These are phyloP conservation scores for Solea solea DNA, from an alignment of 2,113 vertebrate species.

Conservation along the genomic window DNA sequence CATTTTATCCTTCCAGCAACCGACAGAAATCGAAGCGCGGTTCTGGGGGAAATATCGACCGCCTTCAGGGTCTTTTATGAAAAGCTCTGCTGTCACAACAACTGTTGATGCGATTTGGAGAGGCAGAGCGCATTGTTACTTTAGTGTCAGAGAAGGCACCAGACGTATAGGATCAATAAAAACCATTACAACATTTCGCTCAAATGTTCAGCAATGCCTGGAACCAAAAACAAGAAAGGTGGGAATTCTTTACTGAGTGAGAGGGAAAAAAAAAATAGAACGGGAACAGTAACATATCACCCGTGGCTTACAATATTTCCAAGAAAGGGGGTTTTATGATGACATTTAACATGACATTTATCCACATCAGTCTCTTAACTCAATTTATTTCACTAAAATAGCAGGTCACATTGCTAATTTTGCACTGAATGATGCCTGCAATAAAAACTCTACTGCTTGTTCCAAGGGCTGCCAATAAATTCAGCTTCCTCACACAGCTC, in stretches of 20 bases:
- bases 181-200: constrained; percentile 70
- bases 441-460: constrained; percentile 70
- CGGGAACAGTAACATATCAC: constrained; percentile 20
- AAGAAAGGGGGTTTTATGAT: constrained; percentile 55
- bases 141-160: constrained; percentile 44
- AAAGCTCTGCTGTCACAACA: constrained; percentile 71
- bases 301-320: constrained; percentile 33
- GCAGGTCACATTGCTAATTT: constrained; percentile 74
- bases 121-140: constrained; percentile 62
- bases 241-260: constrained; percentile 39
- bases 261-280: background rate
- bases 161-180: constrained; percentile 74
- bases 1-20: constrained; percentile 40
- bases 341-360: constrained; percentile 78
- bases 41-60: constrained; percentile 63
- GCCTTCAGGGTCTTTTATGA: constrained; percentile 60
- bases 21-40: constrained; percentile 42
- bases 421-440: constrained; percentile 71
- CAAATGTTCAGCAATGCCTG: constrained; percentile 62
- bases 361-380: constrained; percentile 69
- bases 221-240: constrained; percentile 45
- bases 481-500: constrained; percentile 60
- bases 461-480: constrained; percentile 73
- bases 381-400: constrained; percentile 69
- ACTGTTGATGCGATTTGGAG: constrained; percentile 67